These are phyloP conservation scores for Dermatemys mawii DNA, from an alignment of 2,113 vertebrate genomes.

Conservation along the genomic window DNA sequence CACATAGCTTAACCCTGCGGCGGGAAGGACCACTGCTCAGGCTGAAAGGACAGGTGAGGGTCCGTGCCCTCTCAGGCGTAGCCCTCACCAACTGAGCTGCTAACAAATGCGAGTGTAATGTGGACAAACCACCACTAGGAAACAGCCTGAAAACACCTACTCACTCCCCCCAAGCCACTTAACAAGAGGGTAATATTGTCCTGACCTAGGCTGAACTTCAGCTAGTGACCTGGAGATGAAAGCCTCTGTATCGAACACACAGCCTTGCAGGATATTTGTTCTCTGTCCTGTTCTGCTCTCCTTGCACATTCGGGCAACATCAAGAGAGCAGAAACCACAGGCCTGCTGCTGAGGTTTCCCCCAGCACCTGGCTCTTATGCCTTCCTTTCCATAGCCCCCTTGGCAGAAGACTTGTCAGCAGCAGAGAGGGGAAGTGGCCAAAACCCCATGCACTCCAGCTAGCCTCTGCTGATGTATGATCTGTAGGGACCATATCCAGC, in stretches of 20 bases:
- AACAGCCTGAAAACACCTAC: background rate
- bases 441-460: background rate
- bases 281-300: background rate
- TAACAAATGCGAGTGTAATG: background rate
- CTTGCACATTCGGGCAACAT: background rate
- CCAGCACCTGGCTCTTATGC: background rate
- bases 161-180: background rate
- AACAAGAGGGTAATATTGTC: background rate
- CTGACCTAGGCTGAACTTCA: background rate
- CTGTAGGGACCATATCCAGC: fast-evolving
- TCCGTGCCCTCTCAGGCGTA: background rate
- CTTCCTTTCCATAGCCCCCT: background rate
- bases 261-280: background rate
- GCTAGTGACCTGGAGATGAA: background rate
- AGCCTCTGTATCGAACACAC: background rate
- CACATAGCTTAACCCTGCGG: background rate
- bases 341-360: background rate
- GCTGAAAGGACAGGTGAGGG: background rate
- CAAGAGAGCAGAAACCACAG: background rate
- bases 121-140: background rate
- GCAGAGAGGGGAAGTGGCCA: background rate
- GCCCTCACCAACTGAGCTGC: background rate
- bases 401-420: background rate
- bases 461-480: background rate
- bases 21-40: too few species aligned